Base-by-base conservation (phyloP, 2,113 vertebrate species). In the Sorex araneus region DNA sequence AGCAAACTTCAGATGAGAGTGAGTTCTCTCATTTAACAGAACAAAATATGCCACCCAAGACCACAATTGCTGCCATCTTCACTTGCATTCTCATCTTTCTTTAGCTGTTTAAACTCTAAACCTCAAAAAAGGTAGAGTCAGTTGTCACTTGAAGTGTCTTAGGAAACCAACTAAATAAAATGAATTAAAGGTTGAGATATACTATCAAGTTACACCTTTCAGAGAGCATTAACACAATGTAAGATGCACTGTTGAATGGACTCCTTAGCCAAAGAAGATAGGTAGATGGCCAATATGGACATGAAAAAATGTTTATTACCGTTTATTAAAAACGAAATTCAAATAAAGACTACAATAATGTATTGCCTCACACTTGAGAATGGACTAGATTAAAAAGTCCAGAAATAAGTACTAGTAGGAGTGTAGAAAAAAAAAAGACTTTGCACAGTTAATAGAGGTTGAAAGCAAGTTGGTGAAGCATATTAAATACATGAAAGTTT, bases 1-100 rank as follows among this genome's bases (percentile, higher is more conserved):
- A 96, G 79, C 70, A 91, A 93, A 89, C 94, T 95, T 89, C 91
- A 91, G 89, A 93, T 40, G 81, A 96, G 90, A 90, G 57, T 75
- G 73, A 69, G 78, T 92, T 87, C 75, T 93, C 85, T 93, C 82
- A 83, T 92, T 95, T 87, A 93, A 89, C 57, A 87, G 78, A 84
- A 83, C 73, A 87, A 84, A 76, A 69, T 89, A 66, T 80, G 84
- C 94, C 89, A 85, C 78, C 64, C 84, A 93, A 84, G 74, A 90
- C 87, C 94, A 43, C 78, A 94, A 57, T 34, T 28, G 47, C 71
- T 84, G 87, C 73, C 84, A 45, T 87, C 64, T 50, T 87, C 47
- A 47, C 34, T 87, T 40, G 5, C 43, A 79, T 60, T 43, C 64
- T 63, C 82, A 27, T 3, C 45, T 81, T 88, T 5, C 45, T 60